Conservation (phyloP, 2,797 vertebrate species). For the Pelodytes ibericus region DNA sequence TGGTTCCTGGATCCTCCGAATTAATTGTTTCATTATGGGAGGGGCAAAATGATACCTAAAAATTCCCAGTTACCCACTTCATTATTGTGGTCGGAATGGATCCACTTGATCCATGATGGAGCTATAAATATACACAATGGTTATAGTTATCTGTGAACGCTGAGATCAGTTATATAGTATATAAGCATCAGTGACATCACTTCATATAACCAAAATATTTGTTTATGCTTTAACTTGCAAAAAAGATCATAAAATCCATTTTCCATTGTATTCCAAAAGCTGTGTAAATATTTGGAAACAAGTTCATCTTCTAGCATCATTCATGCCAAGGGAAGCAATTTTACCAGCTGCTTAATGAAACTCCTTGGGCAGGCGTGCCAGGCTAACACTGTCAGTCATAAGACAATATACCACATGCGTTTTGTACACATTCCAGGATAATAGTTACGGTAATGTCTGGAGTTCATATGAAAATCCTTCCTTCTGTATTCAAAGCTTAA, state of each 20-base stretch:
- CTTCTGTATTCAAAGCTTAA: constrained; percentile 39
- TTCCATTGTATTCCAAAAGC: constrained; percentile 40
- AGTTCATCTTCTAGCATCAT: constrained; percentile 49
- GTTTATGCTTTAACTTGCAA: constrained; percentile 26
- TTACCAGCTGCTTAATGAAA: constrained; percentile 55
- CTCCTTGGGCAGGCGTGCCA: constrained; percentile 48
- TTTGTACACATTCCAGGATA: constrained; percentile 42
- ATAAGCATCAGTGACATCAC: too few relatives aligned
- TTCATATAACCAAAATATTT: too few relatives aligned
- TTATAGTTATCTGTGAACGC: too few relatives aligned
- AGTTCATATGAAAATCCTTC: constrained; percentile 40
- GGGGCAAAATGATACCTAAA: too few relatives aligned
- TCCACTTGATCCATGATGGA: too few relatives aligned
- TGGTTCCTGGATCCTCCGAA: too few relatives aligned
- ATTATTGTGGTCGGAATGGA: too few relatives aligned
- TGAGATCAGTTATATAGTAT: too few relatives aligned
- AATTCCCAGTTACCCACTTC: too few relatives aligned
- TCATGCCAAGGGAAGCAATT: constrained; percentile 53
- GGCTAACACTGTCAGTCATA: constrained; percentile 45
- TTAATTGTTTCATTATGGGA: too few relatives aligned
- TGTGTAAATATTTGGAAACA: constrained; percentile 56
- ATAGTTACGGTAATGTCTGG: constrained; percentile 37
- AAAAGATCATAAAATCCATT: constrained; percentile 6
- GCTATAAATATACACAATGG: too few relatives aligned
- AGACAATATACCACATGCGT: constrained; percentile 47